Conservation (phyloP, 2,888 invertebrate species). For the Synanthedon formicaeformis region DNA sequence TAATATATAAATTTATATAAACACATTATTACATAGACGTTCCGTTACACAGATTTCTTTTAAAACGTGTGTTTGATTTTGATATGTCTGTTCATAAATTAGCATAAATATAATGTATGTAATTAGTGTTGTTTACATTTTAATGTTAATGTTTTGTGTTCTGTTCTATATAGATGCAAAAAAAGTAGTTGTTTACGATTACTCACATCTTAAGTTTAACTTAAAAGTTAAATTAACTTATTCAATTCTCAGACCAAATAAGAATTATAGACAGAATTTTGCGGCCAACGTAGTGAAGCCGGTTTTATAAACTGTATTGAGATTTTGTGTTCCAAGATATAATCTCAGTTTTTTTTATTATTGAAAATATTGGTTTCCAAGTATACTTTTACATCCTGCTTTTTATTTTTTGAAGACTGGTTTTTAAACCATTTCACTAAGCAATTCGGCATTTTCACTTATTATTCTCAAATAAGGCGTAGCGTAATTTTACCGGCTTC, state of each 20-base stretch:
- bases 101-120: conserved; percentile 51
- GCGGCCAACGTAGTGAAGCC: too few species aligned
- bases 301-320: too few species aligned
- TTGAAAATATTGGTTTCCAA: neutral
- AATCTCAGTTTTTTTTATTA: too few species aligned
- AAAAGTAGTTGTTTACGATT: conserved; percentile 23
- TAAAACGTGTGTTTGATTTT: neutral
- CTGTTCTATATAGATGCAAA: conserved; percentile 35
- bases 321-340: too few species aligned
- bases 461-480: too few species aligned
- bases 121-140: conserved; percentile 53
- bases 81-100: conserved; percentile 44
- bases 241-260: too few species aligned
- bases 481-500: too few species aligned
- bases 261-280: too few species aligned
- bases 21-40: neutral
- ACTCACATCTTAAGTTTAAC: conserved; percentile 18
- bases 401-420: too few species aligned
- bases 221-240: neutral
- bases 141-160: conserved; percentile 47
- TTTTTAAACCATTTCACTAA: too few species aligned
- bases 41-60: neutral
- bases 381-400: neutral
- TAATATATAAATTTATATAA: neutral
- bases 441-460: too few species aligned